Conservation (phyloP, 2,797 vertebrate species). For the Urosaurus nigricauda region DNA sequence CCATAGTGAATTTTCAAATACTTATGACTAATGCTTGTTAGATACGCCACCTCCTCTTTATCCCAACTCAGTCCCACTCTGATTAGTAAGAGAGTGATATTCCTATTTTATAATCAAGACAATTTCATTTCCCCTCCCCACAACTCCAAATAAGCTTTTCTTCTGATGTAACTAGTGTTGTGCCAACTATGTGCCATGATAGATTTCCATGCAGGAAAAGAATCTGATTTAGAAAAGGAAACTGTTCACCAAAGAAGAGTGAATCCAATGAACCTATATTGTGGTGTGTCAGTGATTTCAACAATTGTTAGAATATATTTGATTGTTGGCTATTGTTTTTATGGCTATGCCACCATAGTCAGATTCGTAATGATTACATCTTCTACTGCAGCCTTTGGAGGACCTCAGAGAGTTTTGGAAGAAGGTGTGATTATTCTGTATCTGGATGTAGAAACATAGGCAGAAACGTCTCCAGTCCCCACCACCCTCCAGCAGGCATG, state of each 20-base stretch:
- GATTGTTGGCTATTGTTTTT: background rate
- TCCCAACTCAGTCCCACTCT: conserved; percentile 3
- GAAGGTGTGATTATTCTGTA: too few species aligned
- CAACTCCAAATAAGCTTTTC: background rate
- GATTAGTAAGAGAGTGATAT: background rate
- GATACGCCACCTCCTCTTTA: background rate
- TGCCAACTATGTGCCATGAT: conserved; percentile 25
- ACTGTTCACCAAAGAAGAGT: background rate
- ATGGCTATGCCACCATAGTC: too few species aligned
- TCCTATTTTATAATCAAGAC: rapidly evolving
- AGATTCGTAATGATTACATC: too few species aligned
- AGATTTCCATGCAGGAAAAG: background rate
- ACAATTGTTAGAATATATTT: background rate
- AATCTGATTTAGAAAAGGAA: background rate
- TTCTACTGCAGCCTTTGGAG: too few species aligned
- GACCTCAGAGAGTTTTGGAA: too few species aligned
- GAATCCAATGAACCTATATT: background rate
- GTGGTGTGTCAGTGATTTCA: background rate
- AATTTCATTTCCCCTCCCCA: background rate
- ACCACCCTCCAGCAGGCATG: too few species aligned
- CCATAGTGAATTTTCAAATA: conserved; percentile 59
- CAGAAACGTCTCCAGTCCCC: too few species aligned
- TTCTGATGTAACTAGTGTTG: background rate
- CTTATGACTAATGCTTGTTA: conserved; percentile 12
- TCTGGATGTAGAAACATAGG: too few species aligned